A percentile compares a stretch with the other conserved stretches of the same genome.
phyloP scores from a whole-genome alignment of 2,888 invertebrate species.

The Pachliopta kotzebuea region DNA sequence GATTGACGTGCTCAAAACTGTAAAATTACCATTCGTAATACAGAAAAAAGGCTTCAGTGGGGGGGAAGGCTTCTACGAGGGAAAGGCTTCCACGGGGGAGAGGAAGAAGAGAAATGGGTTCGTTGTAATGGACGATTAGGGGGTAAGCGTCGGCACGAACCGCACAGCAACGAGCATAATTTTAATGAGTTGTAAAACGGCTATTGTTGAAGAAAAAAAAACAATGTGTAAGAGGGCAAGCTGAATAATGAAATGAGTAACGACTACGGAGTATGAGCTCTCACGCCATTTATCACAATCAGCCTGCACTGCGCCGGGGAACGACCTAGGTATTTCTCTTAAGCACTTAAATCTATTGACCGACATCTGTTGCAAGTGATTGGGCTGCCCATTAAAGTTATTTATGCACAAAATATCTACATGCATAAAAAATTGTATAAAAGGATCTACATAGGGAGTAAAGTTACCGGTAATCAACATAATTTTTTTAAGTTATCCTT shows the following conservation, averaged over 20 bases:
- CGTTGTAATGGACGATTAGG: constrained; percentile 56
- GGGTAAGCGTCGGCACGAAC: constrained; percentile 53
- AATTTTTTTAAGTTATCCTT: too few relatives aligned
- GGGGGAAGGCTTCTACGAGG: constrained; percentile 1
- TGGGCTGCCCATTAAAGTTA: too few relatives aligned
- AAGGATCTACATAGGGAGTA: too few relatives aligned
- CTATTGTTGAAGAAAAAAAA: constrained; percentile 29
- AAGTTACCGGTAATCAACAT: too few relatives aligned
- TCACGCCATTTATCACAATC: background rate
- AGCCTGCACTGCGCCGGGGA: background rate
- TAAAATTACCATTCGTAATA: constrained; percentile 73
- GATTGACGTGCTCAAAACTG: constrained; percentile 78
- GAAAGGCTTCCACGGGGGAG: constrained; percentile 29
- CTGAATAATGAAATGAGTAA: constrained; percentile 30
- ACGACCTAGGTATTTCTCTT: background rate
- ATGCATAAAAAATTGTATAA: too few relatives aligned
- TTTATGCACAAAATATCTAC: too few relatives aligned
- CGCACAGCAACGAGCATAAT: constrained; percentile 44
- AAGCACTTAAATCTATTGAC: background rate
- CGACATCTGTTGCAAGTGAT: too few relatives aligned
- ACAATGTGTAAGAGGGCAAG: constrained; percentile 26
- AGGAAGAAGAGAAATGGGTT: constrained; percentile 48
- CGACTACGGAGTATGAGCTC: background rate
- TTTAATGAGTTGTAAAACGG: constrained; percentile 61
- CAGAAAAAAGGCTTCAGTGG: constrained; percentile 46